A percentile compares a stretch with the other conserved stretches of the same genome.
These are phyloP conservation scores for Pristionchus japonicus DNA, from an alignment of 2,888 invertebrate species.

Conservation along the genomic window DNA sequence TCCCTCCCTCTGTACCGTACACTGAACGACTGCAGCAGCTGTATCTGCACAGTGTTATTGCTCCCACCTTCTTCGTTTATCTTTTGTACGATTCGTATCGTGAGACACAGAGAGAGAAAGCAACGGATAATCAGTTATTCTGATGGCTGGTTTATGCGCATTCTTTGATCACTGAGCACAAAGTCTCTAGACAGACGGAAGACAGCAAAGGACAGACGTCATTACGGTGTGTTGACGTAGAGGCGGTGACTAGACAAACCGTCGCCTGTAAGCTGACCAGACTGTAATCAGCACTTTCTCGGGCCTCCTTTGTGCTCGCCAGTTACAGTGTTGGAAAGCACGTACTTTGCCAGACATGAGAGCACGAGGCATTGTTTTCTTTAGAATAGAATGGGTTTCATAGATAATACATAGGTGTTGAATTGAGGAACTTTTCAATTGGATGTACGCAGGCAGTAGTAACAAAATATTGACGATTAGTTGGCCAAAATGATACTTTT, in stretches of 20 bases:
- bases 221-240: not conserved
- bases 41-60: not conserved
- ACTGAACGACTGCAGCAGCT: not conserved
- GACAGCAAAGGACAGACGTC: not conserved
- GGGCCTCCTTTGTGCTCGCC: not conserved
- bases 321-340: not conserved
- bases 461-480: too few species aligned
- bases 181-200: too few species aligned
- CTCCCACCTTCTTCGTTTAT: not conserved
- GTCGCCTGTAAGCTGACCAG: not conserved
- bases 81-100: conserved; percentile 15
- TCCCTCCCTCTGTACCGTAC: not conserved
- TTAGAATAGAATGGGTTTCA: too few species aligned
- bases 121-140: not conserved
- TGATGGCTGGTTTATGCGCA: too few species aligned
- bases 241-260: not conserved
- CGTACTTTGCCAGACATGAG: not conserved
- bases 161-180: too few species aligned
- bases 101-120: not conserved
- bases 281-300: not conserved
- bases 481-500: too few species aligned
- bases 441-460: too few species aligned
- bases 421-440: too few species aligned
- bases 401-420: too few species aligned
- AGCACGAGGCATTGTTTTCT: not conserved